phyloP scores from a whole-genome alignment of 2,888 invertebrate genomes.

The Clepsis dumicolana region DNA sequence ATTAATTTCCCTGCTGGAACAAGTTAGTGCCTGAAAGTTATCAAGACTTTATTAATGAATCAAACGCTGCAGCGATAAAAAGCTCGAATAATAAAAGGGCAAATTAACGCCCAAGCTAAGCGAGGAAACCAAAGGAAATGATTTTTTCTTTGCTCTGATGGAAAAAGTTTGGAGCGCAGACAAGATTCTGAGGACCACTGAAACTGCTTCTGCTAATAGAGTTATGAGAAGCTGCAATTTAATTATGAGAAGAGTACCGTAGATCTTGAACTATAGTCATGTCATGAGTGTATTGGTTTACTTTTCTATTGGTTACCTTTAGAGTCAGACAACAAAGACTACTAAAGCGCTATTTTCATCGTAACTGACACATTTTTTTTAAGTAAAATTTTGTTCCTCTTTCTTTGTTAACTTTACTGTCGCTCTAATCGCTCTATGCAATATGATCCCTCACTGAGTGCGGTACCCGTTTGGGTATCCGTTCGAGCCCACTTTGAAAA shows the following conservation, averaged over 20 bases:
- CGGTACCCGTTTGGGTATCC: too few relatives aligned
- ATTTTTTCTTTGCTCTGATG: constrained; percentile 60
- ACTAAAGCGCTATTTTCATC: too few relatives aligned
- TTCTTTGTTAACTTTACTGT: too few relatives aligned
- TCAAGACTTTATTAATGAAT: constrained; percentile 58
- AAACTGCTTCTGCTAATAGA: constrained; percentile 61
- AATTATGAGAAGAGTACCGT: background rate
- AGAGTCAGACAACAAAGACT: too few relatives aligned
- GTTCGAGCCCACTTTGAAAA: too few relatives aligned
- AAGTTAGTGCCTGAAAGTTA: constrained; percentile 55
- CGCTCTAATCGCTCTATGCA: too few relatives aligned
- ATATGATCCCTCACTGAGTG: too few relatives aligned
- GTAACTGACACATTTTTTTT: too few relatives aligned
- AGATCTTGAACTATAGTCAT: too few relatives aligned
- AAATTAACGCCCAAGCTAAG: constrained; percentile 52
- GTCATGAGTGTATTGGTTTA: too few relatives aligned
- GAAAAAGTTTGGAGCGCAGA: constrained; percentile 61
- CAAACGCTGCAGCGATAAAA: constrained; percentile 58
- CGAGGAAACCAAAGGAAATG: constrained; percentile 59
- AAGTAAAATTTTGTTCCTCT: too few relatives aligned
- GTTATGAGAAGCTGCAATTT: constrained; percentile 49
- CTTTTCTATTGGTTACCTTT: too few relatives aligned
- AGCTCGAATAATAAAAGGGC: constrained; percentile 53
- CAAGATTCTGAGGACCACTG: constrained; percentile 58
- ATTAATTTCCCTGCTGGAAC: constrained; percentile 56